Evolutionary conservation across 2,113 vertebrate genomes (phyloP), one percentile per base, ranked within the genome.

Genomic region (Notothenia coriiceps): DNA sequence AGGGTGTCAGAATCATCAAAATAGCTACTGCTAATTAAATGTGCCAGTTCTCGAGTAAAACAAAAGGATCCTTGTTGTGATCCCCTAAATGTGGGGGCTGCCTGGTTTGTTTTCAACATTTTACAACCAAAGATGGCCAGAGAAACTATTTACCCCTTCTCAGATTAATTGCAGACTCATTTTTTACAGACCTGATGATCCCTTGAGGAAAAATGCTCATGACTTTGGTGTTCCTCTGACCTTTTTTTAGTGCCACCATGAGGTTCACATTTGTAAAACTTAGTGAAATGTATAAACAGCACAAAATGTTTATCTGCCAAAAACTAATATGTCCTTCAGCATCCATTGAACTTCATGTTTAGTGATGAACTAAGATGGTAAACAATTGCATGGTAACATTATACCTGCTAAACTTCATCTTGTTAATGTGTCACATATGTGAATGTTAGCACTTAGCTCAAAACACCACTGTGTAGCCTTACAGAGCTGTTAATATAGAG

Each of bases 1-100:
- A 66, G 92, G 90, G 67, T 84, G 80, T 64, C 77, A 86, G 71
- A 85, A 83, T 79, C 80, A 87, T 89, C 83, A 88, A 68, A 74
- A 49, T 5, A 43, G 79, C 80, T 77, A 6, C 71, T 14, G 69
- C 86, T 90, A 89, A 93, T 91, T 88, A 87, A 85, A 88, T 9
- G 15, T 76, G 71, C 60, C 82, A 78, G 66, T 25, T 71, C 77
- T 74, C 33, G 10, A 80, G 67, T 49, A 14, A 77, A 82, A 82
- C 71, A 71, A 78, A 77, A 85, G 56, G 59, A 77, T 63, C n/a
- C 57, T 18, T 85, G 61, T 87, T 89, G 40, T 44, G 62, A 65
- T 49, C 44, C 46, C 33, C 22, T 33, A 63, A 71, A 77, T 51
- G 43, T 47, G n/a, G 77, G 15, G 1, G 44, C 11, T 40, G 33